phyloP scores from a whole-genome alignment of 2,888 invertebrate genomes.

The Cheilosia scutellata region DNA sequence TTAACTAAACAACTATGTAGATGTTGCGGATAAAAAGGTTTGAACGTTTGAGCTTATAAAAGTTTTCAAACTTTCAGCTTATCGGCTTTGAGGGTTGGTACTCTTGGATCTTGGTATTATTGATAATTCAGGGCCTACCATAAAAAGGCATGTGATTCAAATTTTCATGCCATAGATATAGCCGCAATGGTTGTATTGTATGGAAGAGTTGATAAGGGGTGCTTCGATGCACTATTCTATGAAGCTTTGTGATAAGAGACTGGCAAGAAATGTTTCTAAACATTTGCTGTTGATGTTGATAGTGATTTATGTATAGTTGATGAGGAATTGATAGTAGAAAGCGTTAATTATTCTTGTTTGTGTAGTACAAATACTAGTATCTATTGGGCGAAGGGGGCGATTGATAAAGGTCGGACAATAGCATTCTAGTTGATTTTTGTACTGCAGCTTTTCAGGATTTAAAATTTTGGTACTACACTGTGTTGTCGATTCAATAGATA shows the following conservation, averaged over 20 bases:
- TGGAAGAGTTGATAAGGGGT: not conserved
- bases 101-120: slow-evolving; percentile 26
- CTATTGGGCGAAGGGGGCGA: no score
- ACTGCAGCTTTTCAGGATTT: no score
- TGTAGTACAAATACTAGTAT: no score
- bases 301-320: no score
- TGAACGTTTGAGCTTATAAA: not conserved
- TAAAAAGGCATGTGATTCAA: slow-evolving; percentile 33
- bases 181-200: not conserved
- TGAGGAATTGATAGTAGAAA: no score
- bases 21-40: slow-evolving; percentile 24
- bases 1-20: slow-evolving; percentile 32
- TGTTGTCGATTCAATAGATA: no score
- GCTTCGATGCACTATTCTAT: not conserved
- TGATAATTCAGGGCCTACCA: slow-evolving; percentile 11
- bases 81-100: slow-evolving; percentile 12
- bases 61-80: slow-evolving; percentile 27
- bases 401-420: no score
- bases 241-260: not conserved
- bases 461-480: no score
- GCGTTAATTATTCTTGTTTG: no score
- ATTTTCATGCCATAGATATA: slow-evolving; percentile 7
- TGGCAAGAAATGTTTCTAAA: not conserved
- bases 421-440: no score
- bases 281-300: not conserved